Evolutionary conservation across 2,797 vertebrate genomes (phyloP).

Genomic region (Brachyrhaphis roseni): DNA sequence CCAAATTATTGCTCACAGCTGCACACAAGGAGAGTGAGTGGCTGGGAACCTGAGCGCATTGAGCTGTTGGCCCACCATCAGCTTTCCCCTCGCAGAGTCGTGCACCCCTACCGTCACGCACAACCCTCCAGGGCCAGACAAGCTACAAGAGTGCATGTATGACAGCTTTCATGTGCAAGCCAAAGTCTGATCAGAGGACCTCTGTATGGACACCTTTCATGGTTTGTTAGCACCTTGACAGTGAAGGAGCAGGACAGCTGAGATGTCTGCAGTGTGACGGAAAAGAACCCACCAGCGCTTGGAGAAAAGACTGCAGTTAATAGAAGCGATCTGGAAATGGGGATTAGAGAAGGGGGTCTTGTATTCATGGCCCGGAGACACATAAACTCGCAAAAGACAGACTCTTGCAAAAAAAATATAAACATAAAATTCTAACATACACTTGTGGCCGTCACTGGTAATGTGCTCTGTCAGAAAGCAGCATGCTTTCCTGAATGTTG

Average conservation of each 20-base stretch:
- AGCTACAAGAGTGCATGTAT: constrained; percentile 45
- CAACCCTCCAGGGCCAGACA: constrained; percentile 33
- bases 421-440: constrained; percentile 35
- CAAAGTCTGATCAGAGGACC: constrained; percentile 69
- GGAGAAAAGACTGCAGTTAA: constrained; percentile 36
- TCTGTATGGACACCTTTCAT: constrained; percentile 70
- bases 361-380: constrained; percentile 27
- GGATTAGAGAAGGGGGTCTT: constrained; percentile 40
- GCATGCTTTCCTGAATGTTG: constrained; percentile 35
- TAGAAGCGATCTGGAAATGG: constrained; percentile 31
- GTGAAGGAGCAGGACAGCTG: constrained; percentile 67
- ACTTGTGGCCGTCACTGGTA: constrained; percentile 40
- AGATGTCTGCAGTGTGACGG: constrained; percentile 46
- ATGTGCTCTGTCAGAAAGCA: constrained; percentile 38
- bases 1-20: constrained; percentile 73
- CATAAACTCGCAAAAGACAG: constrained; percentile 25
- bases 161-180: constrained; percentile 66
- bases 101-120: constrained; percentile 57
- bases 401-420: constrained; percentile 25
- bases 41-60: constrained; percentile 51
- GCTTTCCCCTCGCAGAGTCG: constrained; percentile 46
- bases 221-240: constrained; percentile 73
- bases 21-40: constrained; percentile 45
- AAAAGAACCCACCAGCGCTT: constrained; percentile 25
- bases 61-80: constrained; percentile 61